Base-by-base conservation (phyloP, 2,797 vertebrate species). In the Bradypodion pumilum region DNA sequence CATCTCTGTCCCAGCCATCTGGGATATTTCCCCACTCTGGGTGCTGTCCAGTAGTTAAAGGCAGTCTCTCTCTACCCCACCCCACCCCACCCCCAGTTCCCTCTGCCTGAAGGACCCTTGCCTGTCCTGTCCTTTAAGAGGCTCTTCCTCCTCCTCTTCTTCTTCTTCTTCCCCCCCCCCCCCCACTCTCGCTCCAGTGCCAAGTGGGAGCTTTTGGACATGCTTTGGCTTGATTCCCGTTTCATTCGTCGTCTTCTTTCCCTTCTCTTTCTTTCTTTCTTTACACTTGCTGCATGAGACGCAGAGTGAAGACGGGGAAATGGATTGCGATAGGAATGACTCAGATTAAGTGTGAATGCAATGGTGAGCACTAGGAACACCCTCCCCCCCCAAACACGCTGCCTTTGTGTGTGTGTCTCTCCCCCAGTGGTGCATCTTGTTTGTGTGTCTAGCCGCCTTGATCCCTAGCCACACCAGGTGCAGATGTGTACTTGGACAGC, bases 281-380 rank as follows among this genome's bases (percentile, higher is more conserved):
- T 96, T 82, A 91, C 93, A 95, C 95, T 95, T 94, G 95, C 95
- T 94, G 92, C 92, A 93, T 94, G 93, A 81, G 60, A 75, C 79
- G 94, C 97, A 97, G 97, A 97, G 96, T 91, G 96, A 97, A 94
- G 96, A 97, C 74, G 95, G 97, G 92, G 97, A 97, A 90, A 96
- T 93, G 91, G 96, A 97, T 97, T 97, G 94, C 95, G 95, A 97
- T 96, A 96, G 96, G 95, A 97, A 94, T 96, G 96, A 95, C 95
- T 96, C 97, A 97, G 97, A 97, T 97, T 97, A 97, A 96, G 89
- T 95, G 94, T 96, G 96, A 94, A 96, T 94, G 93, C 93, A 90
- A 93, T 93, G 95, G 97, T 97, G 97, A 98, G 97, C 96, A 95
- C 91, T 92, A 91, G 95, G 83, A 81, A 70, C 83, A 88, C 82